Conservation (phyloP, 2,888 invertebrate genomes). For the Monopis laevigella region DNA sequence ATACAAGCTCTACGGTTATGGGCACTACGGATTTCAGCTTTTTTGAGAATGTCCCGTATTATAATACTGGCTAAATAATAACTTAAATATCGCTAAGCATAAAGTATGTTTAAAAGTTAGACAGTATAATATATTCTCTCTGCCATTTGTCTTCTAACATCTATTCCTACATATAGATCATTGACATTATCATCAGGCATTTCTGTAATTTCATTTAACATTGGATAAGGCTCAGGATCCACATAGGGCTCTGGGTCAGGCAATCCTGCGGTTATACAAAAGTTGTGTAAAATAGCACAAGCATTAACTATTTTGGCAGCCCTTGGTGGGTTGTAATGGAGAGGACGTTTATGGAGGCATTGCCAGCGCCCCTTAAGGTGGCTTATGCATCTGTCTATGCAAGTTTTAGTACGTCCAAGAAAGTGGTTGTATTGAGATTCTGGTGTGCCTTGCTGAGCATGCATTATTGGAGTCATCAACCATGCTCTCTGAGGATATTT, state of each 20-base stretch:
- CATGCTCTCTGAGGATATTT: conserved; percentile 40
- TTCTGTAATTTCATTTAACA: conserved; percentile 31
- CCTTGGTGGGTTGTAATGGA: conserved; percentile 38
- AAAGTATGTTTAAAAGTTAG: conserved; percentile 16
- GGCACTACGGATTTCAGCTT: too few species aligned
- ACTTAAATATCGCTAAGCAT: neutral
- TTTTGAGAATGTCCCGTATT: too few species aligned
- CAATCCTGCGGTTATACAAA: conserved; percentile 31
- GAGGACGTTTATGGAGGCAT: conserved; percentile 33
- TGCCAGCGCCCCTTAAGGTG: conserved; percentile 38
- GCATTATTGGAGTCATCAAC: conserved; percentile 39
- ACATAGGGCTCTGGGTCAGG: conserved; percentile 29
- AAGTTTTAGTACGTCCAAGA: conserved; percentile 32
- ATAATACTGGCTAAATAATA: neutral
- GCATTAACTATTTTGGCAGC: conserved; percentile 42
- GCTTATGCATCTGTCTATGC: conserved; percentile 34
- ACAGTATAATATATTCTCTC: conserved; percentile 40
- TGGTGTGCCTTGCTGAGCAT: conserved; percentile 35
- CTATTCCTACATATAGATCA: conserved; percentile 37
- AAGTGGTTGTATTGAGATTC: conserved; percentile 41
- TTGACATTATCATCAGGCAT: conserved; percentile 38
- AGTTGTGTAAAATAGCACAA: conserved; percentile 38
- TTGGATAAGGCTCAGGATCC: conserved; percentile 27
- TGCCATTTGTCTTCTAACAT: conserved; percentile 35
- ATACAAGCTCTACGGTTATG: too few species aligned